Evolutionary conservation across 1,140 invertebrate species (phyloP).

Genomic region (Aphaenogaster rudis): DNA sequence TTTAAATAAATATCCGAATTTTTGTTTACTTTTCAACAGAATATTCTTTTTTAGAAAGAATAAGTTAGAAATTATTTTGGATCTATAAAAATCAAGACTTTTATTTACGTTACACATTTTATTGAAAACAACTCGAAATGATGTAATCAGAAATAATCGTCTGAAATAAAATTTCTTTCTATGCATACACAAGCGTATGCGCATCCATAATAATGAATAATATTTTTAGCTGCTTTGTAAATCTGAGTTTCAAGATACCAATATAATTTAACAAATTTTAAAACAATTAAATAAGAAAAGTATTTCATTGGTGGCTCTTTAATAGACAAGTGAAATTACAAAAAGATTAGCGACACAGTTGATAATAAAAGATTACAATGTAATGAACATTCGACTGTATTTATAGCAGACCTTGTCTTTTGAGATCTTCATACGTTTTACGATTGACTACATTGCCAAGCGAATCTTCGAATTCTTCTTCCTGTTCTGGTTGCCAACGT

Average conservation of each 20-base stretch:
- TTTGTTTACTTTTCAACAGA: neutral
- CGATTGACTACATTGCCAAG: slow-evolving; percentile 99
- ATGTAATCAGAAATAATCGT: neutral
- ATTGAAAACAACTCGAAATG: neutral
- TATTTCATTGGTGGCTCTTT: neutral
- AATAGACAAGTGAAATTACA: slow-evolving; percentile 15
- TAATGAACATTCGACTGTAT: slow-evolving; percentile 12
- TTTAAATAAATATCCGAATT: neutral
- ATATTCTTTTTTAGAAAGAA: neutral
- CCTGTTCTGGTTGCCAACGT: slow-evolving; percentile 98
- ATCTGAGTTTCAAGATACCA: neutral
- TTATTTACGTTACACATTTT: neutral
- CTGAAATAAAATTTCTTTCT: slow-evolving; percentile 11
- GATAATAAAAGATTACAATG: neutral
- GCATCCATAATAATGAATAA: neutral
- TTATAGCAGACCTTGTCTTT: slow-evolving; percentile 98
- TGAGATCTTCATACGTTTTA: slow-evolving; percentile 99
- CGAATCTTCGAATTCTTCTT: slow-evolving; percentile 99
- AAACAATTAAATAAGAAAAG: neutral
- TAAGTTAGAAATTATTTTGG: neutral
- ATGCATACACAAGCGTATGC: neutral
- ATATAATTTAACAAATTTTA: neutral
- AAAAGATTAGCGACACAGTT: neutral
- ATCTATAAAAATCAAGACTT: neutral
- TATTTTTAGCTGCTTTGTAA: neutral